Evolutionary conservation across 2,797 vertebrate species (phyloP).

Genomic region (Fistularia tabacaria): DNA sequence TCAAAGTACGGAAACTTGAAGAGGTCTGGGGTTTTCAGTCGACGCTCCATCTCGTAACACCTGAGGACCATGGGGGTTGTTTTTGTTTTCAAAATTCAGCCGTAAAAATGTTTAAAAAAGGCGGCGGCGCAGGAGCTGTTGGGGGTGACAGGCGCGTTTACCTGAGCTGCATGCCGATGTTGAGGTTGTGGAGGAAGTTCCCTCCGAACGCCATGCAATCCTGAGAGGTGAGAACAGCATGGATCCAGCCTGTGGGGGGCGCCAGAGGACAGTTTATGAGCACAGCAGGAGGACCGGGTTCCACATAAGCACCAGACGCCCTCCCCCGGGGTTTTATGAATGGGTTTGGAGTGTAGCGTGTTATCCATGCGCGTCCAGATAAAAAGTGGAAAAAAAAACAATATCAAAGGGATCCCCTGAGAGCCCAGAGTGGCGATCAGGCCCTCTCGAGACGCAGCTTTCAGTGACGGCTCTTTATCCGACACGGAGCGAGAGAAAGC

Average conservation of each 20-base stretch:
- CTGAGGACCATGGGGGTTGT: slow-evolving; percentile 51
- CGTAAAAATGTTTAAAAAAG: too few species aligned
- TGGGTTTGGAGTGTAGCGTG: background rate
- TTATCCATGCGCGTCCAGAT: background rate
- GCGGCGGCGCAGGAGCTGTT: too few species aligned
- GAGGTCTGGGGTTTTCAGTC: slow-evolving; percentile 97
- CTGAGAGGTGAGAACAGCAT: slow-evolving; percentile 97
- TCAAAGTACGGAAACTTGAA: slow-evolving; percentile 99
- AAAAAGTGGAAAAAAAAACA: too few species aligned
- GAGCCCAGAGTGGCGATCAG: too few species aligned
- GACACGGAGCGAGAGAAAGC: slow-evolving; percentile 39
- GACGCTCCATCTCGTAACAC: slow-evolving; percentile 99
- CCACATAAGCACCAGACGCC: too few species aligned
- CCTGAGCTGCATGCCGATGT: slow-evolving; percentile 99
- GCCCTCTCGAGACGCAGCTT: too few species aligned
- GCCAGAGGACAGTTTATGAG: slow-evolving; percentile 31
- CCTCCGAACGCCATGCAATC: slow-evolving; percentile 99
- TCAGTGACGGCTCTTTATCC: slow-evolving; percentile 1
- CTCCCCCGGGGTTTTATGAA: background rate
- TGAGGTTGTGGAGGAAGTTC: slow-evolving; percentile 99
- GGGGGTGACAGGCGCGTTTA: too few species aligned
- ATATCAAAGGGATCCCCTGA: too few species aligned
- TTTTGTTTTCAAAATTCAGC: background rate
- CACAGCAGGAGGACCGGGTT: too few species aligned
- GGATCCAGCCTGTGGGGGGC: slow-evolving; percentile 92